Conservation (phyloP, 2,113 vertebrate genomes). For the Narcine bancroftii region DNA sequence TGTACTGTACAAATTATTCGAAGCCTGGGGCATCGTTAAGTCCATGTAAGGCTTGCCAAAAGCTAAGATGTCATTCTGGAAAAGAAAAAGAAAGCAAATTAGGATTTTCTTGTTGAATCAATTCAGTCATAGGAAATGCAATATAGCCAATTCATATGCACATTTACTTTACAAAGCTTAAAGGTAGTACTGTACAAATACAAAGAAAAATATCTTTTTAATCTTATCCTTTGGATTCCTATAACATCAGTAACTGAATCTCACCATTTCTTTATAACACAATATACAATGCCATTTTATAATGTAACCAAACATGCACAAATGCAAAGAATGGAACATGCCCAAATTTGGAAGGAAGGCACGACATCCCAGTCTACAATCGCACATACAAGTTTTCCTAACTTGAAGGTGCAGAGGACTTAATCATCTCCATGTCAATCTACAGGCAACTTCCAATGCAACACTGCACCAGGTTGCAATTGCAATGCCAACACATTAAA, state of each 20-base stretch:
- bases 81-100: conserved; percentile 44
- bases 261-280: not conserved
- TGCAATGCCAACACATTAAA: not conserved
- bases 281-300: not conserved
- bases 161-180: not conserved
- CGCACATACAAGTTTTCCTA: not conserved
- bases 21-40: conserved; percentile 66
- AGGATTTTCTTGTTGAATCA: not conserved
- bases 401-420: not conserved
- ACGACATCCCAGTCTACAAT: not conserved
- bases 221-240: not conserved
- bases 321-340: not conserved
- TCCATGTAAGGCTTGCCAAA: conserved; percentile 57
- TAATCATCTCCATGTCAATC: not conserved
- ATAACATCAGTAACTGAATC: not conserved
- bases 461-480: not conserved
- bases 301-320: not conserved
- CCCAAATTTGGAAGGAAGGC: not conserved
- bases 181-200: not conserved
- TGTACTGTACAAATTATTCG: conserved; percentile 61
- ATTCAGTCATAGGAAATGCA: not conserved
- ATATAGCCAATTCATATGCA: not conserved
- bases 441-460: not conserved
- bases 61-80: conserved; percentile 69
- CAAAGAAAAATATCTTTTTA: not conserved